phyloP scores from a whole-genome alignment of 2,113 vertebrate genomes.

The Atlantisia rogersi region DNA sequence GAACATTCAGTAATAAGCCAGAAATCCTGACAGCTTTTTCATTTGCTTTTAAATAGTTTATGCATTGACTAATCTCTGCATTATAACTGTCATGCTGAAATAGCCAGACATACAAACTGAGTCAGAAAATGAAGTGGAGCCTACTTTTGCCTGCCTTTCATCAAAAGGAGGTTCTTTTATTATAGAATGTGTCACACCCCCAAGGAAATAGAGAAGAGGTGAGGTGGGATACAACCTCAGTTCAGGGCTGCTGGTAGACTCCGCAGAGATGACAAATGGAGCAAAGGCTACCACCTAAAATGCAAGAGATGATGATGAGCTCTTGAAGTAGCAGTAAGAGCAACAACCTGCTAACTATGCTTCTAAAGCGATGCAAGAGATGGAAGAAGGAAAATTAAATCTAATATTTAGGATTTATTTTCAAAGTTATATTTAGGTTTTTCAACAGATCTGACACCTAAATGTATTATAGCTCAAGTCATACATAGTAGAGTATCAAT shows the following conservation, averaged over 20 bases:
- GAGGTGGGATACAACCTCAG: neutral
- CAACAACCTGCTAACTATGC: neutral
- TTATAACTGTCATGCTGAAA: slow-evolving; percentile 16
- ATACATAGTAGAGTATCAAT: neutral
- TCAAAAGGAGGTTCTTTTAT: neutral
- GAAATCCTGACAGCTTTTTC: neutral
- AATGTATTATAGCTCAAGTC: neutral
- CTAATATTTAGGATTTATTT: neutral
- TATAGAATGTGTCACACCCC: neutral
- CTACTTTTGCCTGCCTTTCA: neutral
- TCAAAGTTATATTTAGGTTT: neutral
- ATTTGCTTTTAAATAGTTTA: slow-evolving; percentile 27
- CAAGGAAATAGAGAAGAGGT: neutral
- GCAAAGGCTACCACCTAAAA: neutral
- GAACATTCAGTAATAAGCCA: neutral
- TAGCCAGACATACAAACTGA: neutral
- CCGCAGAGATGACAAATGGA: neutral
- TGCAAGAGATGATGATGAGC: neutral
- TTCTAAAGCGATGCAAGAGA: neutral
- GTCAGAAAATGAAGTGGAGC: neutral
- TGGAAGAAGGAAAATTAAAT: neutral
- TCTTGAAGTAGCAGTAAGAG: neutral
- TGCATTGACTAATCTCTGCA: neutral
- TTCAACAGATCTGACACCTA: neutral
- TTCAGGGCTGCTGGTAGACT: neutral